Percentiles rank a stretch among this genome's conserved stretches.
Evolutionary conservation across 1,140 invertebrate species (phyloP).

Genomic region (Drosophila dunni): DNA sequence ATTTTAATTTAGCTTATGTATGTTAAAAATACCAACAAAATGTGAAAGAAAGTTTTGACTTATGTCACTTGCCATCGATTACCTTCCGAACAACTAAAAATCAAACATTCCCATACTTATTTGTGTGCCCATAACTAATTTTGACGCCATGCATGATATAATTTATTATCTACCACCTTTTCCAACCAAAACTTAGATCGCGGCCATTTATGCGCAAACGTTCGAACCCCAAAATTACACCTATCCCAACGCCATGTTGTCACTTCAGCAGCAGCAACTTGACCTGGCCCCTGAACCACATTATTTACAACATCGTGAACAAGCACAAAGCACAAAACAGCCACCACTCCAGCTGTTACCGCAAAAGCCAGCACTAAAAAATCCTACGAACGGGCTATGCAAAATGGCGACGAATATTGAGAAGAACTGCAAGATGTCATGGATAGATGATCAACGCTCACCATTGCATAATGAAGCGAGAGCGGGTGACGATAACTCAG

Average conservation of each 20-base stretch:
- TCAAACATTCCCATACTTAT: constrained; percentile 22
- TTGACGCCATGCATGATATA: constrained; percentile 64
- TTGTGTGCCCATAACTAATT: constrained; percentile 56
- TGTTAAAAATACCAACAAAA: no score
- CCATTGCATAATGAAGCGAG: no score
- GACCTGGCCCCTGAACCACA: constrained; percentile 54
- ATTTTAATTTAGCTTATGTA: no score
- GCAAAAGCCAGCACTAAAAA: constrained; percentile 60
- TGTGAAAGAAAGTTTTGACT: no score
- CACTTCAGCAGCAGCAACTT: constrained; percentile 84
- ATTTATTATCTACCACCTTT: constrained; percentile 31
- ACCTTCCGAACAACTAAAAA: no score
- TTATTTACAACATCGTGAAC: constrained; percentile 85
- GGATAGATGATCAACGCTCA: constrained; percentile 92
- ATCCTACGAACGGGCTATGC: constrained; percentile 85
- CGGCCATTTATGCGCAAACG: constrained; percentile 84
- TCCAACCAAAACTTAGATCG: constrained; percentile 65
- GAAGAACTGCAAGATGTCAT: constrained; percentile 86
- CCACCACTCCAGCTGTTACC: constrained; percentile 69
- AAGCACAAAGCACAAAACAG: constrained; percentile 82
- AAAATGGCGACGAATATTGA: constrained; percentile 85
- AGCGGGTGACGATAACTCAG: no score
- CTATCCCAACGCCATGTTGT: constrained; percentile 85
- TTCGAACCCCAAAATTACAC: constrained; percentile 85
- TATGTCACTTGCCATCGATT: no score